Base-by-base conservation (phyloP, 2,797 vertebrate genomes). In the Psittacula derbiana region DNA sequence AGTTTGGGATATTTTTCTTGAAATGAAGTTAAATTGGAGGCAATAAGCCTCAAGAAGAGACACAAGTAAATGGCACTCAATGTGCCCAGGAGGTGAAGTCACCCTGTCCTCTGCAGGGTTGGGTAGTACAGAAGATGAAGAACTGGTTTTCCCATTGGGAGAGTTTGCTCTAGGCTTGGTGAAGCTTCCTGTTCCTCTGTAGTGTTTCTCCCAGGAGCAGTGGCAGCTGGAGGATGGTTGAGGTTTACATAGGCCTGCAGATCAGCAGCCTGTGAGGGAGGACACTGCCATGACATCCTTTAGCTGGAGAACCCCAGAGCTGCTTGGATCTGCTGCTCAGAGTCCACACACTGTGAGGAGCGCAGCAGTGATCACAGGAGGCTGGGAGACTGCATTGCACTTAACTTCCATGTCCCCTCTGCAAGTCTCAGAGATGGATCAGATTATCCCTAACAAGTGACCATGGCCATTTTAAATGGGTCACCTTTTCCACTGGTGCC, bases 291-390 rank as follows among this genome's bases (percentile, higher is more conserved):
- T 52, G 43, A 24, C 33, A 60, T 60, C 65, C 7, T 70, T 69
- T 20, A 52, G 57, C 43, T 78, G 31, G 36, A 62, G 47, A 40
- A 71, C 11, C 17, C 20, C 28, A 31, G 47, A 71, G 21, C 36
- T 79, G 31, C 46, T 53, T 83, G 64, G 13, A 61, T 40, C 16
- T 72, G 44, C 41, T 72, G 47, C 25, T 80, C 24, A 12, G 36
- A 12, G 43, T 41, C 53, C 25, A 21, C 41, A 65, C 16, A 20
- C 23, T 60, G 16, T 4, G 2, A 61, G 36, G 53, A 67, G 30
- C 9, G 18, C 43, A 44, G n/a, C 1, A 7, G 47, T 0, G 1
- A 16, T 16, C 47, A 52, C 0, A 0, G 36, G 40, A 60, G 11
- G 2, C 6, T 1, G 3, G 50, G 25, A 80, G 20, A 5, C 18